phyloP scores from a whole-genome alignment of 2,797 vertebrate genomes.

The Gymnoscopelus braueri region DNA sequence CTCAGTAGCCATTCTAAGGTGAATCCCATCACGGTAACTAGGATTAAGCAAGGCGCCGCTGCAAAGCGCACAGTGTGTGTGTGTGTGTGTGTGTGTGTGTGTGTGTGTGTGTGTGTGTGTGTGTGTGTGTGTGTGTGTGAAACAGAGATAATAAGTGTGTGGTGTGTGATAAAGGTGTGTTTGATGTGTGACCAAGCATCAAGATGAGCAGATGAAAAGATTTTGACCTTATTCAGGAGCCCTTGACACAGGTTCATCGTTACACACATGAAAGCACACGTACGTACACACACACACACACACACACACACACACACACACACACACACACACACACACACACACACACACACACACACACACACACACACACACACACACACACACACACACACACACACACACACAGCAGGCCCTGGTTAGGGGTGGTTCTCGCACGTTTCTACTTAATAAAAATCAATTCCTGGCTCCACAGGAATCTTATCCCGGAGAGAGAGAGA shows the following conservation, averaged over 20 bases:
- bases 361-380: neutral
- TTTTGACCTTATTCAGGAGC: constrained; percentile 6
- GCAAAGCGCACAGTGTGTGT: neutral
- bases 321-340: neutral
- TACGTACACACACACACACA: neutral
- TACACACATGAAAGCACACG: neutral
- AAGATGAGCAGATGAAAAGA: constrained; percentile 7
- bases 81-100: neutral
- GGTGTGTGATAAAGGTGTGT: neutral
- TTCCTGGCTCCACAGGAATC: constrained; percentile 54
- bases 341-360: neutral
- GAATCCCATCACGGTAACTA: too few species aligned
- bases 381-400: neutral
- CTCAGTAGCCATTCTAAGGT: too few species aligned
- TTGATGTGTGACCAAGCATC: too few species aligned
- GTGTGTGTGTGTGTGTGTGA: neutral
- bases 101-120: neutral
- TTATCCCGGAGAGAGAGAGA: constrained; percentile 42
- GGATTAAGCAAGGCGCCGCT: too few species aligned
- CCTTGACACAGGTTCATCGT: constrained; percentile 4
- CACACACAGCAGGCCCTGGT: constrained; percentile 11
- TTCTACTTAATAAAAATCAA: constrained; percentile 64
- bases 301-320: neutral
- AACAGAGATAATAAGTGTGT: too few species aligned
- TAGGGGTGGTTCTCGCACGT: constrained; percentile 54